Conservation (phyloP, 2,113 vertebrate species). For the Tragelaphus strepsiceros region DNA sequence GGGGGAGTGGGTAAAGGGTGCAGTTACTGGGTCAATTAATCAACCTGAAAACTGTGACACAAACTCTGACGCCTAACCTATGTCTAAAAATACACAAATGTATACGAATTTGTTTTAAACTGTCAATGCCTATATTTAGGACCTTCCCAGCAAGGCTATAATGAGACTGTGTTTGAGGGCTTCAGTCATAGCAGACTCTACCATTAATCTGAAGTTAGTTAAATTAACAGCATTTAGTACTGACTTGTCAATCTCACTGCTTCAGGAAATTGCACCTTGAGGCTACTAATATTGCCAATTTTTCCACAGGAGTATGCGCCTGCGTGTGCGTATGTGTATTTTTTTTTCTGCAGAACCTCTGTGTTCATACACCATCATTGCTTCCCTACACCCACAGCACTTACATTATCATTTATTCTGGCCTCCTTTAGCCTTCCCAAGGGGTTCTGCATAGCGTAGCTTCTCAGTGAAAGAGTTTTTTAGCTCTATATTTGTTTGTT, state of each 20-base stretch:
- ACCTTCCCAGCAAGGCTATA: slow-evolving; percentile 85
- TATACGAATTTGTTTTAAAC: slow-evolving; percentile 83
- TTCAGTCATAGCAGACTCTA: slow-evolving; percentile 81
- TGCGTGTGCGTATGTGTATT: slow-evolving; percentile 68
- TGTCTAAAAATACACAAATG: slow-evolving; percentile 86
- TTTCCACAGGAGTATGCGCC: slow-evolving; percentile 82
- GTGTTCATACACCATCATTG: slow-evolving; percentile 80
- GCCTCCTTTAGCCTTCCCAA: slow-evolving; percentile 84
- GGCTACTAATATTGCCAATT: slow-evolving; percentile 87
- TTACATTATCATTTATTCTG: slow-evolving; percentile 91
- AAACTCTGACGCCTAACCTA: slow-evolving; percentile 83
- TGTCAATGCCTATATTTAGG: slow-evolving; percentile 90
- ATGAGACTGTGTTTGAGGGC: slow-evolving; percentile 90
- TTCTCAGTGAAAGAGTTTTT: slow-evolving; percentile 89
- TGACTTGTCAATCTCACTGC: slow-evolving; percentile 88
- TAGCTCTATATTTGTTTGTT: slow-evolving; percentile 93
- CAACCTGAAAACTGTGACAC: slow-evolving; percentile 84
- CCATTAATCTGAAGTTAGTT: slow-evolving; percentile 92
- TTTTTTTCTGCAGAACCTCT: slow-evolving; percentile 77
- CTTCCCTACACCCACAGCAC: slow-evolving; percentile 84
- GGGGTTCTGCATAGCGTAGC: slow-evolving; percentile 82
- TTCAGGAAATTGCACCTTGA: slow-evolving; percentile 92
- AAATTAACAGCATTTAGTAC: slow-evolving; percentile 92
- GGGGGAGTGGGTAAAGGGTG: slow-evolving; percentile 61
- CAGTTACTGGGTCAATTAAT: slow-evolving; percentile 89